Percentiles rank a stretch among this genome's conserved stretches.
phyloP scores from a whole-genome alignment of 1,140 invertebrate genomes.

The Macrobrachium nipponense region DNA sequence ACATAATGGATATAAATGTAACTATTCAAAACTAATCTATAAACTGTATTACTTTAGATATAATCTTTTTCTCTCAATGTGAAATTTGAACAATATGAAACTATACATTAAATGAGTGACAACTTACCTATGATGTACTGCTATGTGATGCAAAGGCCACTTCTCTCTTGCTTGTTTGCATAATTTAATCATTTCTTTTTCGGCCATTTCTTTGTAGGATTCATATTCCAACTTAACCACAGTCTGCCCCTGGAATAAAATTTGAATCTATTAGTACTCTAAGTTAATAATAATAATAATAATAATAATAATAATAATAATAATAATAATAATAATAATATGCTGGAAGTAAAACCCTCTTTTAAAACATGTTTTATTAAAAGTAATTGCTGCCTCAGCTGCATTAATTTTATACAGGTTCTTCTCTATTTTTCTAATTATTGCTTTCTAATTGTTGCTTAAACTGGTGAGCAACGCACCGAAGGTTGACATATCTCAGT shows the following conservation, averaged over 20 bases:
- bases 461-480: too few relatives aligned
- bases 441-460: too few relatives aligned
- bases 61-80: background rate
- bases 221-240: constrained; percentile 84
- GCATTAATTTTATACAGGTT: too few relatives aligned
- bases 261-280: constrained; percentile 70
- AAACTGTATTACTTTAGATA: too few relatives aligned
- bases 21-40: too few relatives aligned
- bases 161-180: constrained; percentile 78
- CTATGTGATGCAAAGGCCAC: constrained; percentile 84
- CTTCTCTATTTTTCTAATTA: too few relatives aligned
- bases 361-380: too few relatives aligned
- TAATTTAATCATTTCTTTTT: constrained; percentile 84
- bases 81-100: background rate
- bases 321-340: background rate
- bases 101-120: background rate
- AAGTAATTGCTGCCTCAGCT: too few relatives aligned
- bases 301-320: too few relatives aligned
- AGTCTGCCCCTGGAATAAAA: constrained; percentile 88
- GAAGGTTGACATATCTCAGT: too few relatives aligned
- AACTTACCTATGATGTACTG: constrained; percentile 79
- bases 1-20: too few relatives aligned
- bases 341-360: too few relatives aligned
- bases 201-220: constrained; percentile 75
- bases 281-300: background rate